These are phyloP conservation scores for Ailuropoda melanoleuca DNA, from an alignment of 2,113 vertebrate species.

Conservation along the genomic window DNA sequence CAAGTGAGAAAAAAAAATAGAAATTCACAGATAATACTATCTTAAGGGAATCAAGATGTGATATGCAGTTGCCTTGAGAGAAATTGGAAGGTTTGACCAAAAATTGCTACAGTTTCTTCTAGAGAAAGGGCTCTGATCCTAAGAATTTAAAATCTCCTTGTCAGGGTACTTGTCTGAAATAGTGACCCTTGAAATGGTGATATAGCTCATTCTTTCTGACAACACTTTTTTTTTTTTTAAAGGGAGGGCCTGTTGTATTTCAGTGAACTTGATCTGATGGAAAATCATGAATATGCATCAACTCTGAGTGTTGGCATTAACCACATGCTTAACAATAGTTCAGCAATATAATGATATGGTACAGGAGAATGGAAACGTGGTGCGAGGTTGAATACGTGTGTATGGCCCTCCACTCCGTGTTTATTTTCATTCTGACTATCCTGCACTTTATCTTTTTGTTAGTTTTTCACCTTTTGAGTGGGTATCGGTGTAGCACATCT, in stretches of 20 bases:
- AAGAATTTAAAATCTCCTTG: neutral
- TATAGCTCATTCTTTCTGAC: neutral
- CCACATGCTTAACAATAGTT: neutral
- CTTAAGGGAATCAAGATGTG: neutral
- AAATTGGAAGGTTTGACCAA: neutral
- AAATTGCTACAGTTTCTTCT: neutral
- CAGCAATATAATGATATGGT: neutral
- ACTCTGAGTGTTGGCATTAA: neutral
- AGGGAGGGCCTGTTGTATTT: neutral
- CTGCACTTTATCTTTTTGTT: neutral
- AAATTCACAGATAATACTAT: neutral
- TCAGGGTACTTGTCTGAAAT: neutral
- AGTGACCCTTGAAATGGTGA: neutral
- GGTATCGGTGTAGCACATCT: neutral
- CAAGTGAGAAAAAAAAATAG: neutral
- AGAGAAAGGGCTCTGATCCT: neutral
- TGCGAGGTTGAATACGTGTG: neutral
- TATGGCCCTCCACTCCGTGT: fast-evolving
- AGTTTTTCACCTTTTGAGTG: neutral
- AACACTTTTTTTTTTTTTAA: neutral
- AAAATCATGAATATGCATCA: neutral
- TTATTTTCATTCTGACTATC: neutral
- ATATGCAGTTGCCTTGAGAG: neutral
- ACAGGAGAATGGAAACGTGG: neutral
- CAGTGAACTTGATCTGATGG: neutral